These are phyloP conservation scores for Cryptoblepharus egeriae DNA, from an alignment of 2,797 vertebrate genomes.

Conservation along the genomic window DNA sequence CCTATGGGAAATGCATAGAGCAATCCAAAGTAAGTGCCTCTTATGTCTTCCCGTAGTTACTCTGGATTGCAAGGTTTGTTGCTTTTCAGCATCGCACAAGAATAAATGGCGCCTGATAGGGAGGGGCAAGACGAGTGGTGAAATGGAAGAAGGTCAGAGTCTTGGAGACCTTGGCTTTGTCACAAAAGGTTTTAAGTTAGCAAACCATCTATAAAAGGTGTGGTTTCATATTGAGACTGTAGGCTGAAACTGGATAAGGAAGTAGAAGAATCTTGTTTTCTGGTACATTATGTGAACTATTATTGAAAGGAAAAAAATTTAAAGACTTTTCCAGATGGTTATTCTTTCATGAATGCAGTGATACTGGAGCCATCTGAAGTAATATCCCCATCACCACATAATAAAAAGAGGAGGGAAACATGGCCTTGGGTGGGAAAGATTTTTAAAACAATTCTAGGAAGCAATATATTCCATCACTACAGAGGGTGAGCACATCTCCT, in stretches of 20 bases:
- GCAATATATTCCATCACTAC: background rate
- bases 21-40: too few relatives aligned
- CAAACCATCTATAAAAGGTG: conserved; percentile 28
- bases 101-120: conserved; percentile 55
- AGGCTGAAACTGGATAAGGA: background rate
- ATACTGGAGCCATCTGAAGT: background rate
- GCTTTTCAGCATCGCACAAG: conserved; percentile 17
- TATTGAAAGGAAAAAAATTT: background rate
- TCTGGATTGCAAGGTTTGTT: too few relatives aligned
- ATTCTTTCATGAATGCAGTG: background rate
- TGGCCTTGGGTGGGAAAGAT: background rate
- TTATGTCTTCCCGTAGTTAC: background rate
- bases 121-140: conserved; percentile 57
- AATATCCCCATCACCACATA: background rate
- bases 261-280: background rate
- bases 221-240: conserved; percentile 2
- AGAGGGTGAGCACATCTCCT: background rate
- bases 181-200: conserved; percentile 52
- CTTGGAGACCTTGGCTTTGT: conserved; percentile 44
- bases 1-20: too few relatives aligned
- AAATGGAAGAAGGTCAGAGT: conserved; percentile 61
- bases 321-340: background rate
- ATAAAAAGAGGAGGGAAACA: background rate
- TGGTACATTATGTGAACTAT: background rate
- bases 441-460: background rate